Base-by-base conservation (phyloP, 2,888 invertebrate genomes). In the Perizoma affinitatum region DNA sequence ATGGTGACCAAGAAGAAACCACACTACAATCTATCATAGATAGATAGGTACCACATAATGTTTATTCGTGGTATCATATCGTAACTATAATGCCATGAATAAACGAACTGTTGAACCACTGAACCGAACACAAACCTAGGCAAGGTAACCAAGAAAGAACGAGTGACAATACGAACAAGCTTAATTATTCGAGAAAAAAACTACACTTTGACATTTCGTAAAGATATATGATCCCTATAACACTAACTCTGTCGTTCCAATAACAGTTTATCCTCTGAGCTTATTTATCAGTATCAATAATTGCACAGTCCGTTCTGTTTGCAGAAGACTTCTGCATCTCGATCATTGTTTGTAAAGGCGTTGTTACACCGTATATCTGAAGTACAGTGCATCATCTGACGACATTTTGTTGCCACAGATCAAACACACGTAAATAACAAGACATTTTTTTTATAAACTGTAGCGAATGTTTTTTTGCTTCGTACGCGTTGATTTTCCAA, bases 241-340 rank as follows among this genome's bases (percentile, higher is more conserved):
- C 53, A 62, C 41, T 55, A 58, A 58, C 48, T 63, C 55, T 59
- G 49, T 46, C 54, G 40, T 33, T 33, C 48, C 58, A 51, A 63
- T 63, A 58, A 55, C 58, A 52, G 52, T 58, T 48, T 22, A 55
- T 55, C 38, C 58, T 41, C 5, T 4, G 38, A 50, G 0, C 22
- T 54, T 62, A 58, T 62, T 62, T 58, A 58, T 62, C 41, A 58
- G 38, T 58, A 63, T 63, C 62, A 63, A 63, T 63, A 63, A 63
- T 63, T 63, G 63, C 55, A 45, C 63, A 63, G 55, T 44, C 56
- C 41, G 45, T 45, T 45, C 51, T 45, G 22, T 58, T 58, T 55
- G 51, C 47, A 48, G 50, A 42, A 45, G 46, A 8, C 51, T 22
- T 38, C 51, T 49, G 49, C 48, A 34, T 41, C 38, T 63, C 48